phyloP scores from a whole-genome alignment of 2,888 invertebrate species.

The Acrobasis repandana region DNA sequence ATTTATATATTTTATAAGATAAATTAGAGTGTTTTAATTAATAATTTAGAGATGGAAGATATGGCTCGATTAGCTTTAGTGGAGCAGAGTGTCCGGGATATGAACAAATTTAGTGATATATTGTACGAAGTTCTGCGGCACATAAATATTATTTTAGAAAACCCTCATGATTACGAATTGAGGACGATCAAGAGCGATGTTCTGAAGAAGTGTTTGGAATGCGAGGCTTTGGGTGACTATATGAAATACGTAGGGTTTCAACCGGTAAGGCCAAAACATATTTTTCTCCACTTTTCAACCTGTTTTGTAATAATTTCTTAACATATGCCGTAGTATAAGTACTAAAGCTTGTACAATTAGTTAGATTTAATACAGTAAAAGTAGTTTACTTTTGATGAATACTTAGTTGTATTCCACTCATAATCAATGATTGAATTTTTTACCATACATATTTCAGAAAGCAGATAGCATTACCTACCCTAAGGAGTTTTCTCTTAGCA shows the following conservation, averaged over 20 bases:
- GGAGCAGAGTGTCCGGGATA: slow-evolving; percentile 61
- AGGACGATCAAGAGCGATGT: slow-evolving; percentile 55
- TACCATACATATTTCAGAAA: slow-evolving; percentile 43
- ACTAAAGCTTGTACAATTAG: background rate
- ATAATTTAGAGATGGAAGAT: slow-evolving; percentile 62
- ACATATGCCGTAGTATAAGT: background rate
- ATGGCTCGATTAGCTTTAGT: slow-evolving; percentile 72
- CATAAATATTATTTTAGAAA: slow-evolving; percentile 63
- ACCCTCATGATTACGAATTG: slow-evolving; percentile 62
- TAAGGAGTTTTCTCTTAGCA: slow-evolving; percentile 52
- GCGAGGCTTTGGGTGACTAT: slow-evolving; percentile 59
- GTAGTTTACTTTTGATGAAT: too few relatives aligned
- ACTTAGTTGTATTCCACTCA: too few relatives aligned
- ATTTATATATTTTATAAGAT: background rate
- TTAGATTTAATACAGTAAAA: background rate
- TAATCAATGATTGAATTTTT: too few relatives aligned
- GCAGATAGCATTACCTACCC: slow-evolving; percentile 54
- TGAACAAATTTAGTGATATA: slow-evolving; percentile 57
- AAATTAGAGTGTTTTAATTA: slow-evolving; percentile 2
- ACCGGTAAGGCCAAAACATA: slow-evolving; percentile 46
- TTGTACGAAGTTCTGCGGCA: slow-evolving; percentile 58
- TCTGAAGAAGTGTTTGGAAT: slow-evolving; percentile 48
- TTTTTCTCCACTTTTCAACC: background rate
- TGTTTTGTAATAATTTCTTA: background rate
- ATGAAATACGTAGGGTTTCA: slow-evolving; percentile 69